Conservation (phyloP, 1,140 invertebrate species). For the Sinella curviseta region DNA sequence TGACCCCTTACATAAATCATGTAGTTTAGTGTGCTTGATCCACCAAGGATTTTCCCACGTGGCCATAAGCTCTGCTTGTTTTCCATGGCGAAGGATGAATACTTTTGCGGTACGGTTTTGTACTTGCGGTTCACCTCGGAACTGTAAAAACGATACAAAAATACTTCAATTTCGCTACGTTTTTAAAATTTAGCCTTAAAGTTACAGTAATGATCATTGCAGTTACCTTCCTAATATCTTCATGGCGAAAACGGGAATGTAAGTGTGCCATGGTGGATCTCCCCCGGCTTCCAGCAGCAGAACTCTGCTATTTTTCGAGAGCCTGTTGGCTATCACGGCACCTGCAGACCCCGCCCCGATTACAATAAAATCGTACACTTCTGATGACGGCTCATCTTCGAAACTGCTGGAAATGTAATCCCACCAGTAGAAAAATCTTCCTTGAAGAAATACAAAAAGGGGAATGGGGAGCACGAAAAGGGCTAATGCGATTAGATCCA, state of each 20-base stretch:
- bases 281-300: conserved; percentile 17
- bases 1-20: conserved; percentile 64
- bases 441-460: neutral
- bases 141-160: neutral
- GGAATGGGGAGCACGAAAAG: neutral
- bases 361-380: conserved; percentile 26
- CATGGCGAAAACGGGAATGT: neutral
- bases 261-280: neutral
- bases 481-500: neutral
- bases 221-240: neutral
- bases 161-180: too few species aligned
- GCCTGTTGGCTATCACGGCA: neutral
- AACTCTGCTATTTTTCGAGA: conserved; percentile 3
- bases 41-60: conserved; percentile 57
- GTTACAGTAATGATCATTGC: too few species aligned
- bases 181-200: neutral
- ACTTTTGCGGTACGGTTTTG: conserved; percentile 36
- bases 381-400: neutral
- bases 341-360: neutral
- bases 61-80: conserved; percentile 50
- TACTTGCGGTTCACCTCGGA: conserved; percentile 23
- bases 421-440: neutral
- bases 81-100: conserved; percentile 33
- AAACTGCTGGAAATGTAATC: neutral
- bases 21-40: conserved; percentile 61